phyloP scores from a whole-genome alignment of 2,888 invertebrate genomes.

The Dascillus cervinus region DNA sequence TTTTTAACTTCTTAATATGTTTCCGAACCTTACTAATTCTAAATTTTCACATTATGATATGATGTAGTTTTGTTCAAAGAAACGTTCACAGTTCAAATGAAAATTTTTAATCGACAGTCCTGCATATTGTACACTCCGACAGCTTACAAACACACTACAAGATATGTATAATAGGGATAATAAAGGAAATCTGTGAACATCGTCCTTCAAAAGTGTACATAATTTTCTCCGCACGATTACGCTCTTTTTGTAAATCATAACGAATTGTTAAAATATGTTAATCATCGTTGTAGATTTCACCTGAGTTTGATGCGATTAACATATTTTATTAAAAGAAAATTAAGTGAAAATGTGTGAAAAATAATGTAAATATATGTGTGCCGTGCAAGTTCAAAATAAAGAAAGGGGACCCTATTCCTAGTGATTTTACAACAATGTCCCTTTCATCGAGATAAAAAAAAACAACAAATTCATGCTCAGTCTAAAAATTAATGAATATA shows the following conservation, averaged over 20 bases:
- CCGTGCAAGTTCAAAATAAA: conserved; percentile 15
- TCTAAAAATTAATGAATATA: conserved; percentile 22
- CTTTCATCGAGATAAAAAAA: conserved; percentile 23
- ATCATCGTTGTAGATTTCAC: no score
- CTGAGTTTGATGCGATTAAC: conserved; percentile 2
- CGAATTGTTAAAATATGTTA: not conserved
- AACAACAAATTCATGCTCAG: conserved; percentile 21
- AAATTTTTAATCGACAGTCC: conserved; percentile 5
- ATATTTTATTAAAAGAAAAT: conserved; percentile 4
- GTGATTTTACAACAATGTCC: conserved; percentile 21
- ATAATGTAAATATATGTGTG: conserved; percentile 9
- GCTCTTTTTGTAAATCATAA: not conserved
- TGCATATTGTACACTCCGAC: conserved; percentile 15
- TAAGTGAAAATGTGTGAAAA: conserved; percentile 9
- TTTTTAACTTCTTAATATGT: no score
- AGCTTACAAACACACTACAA: conserved; percentile 24
- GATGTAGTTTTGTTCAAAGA: conserved; percentile 24
- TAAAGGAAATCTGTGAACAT: conserved; percentile 20
- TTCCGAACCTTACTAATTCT: no score
- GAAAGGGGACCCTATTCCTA: conserved; percentile 34
- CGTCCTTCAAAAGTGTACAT: conserved; percentile 11
- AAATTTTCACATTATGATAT: no score
- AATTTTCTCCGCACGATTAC: no score
- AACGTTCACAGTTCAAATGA: conserved; percentile 20
- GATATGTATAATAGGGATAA: conserved; percentile 31